Base-by-base conservation (phyloP, 2,888 invertebrate species). In the Cephus sareptanus region DNA sequence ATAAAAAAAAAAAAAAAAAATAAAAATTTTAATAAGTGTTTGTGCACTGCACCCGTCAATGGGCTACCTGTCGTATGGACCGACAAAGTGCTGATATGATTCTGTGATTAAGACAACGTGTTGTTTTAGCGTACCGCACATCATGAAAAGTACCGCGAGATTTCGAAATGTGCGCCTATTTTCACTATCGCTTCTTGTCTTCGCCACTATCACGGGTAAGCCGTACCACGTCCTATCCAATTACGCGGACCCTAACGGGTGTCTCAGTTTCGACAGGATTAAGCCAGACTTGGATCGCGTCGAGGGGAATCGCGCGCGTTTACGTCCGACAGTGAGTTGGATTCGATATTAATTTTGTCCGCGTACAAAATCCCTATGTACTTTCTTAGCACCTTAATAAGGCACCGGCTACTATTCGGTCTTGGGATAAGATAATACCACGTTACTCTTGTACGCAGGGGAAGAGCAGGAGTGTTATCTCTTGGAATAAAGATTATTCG, bases 191-290 rank as follows among this genome's bases (percentile, higher is more conserved):
- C 82, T 90, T 81, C 85, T 88, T 82, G 81, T 87, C 78, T 83
- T 89, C 84, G 85, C 86, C 80, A 84, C 85, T 83, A 84, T 87
- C 80, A 87, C 86, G 85, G 90, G 90, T 90, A 90, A 90, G 90
- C 79, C 74, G 74, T 30, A 71, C 71, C 56, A 23, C 56, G 56
- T 56, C 23, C 56, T 15, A 56, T 23, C 23, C 56, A 56, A 56
- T 56, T 56, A 56, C 56, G 23, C 1, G 56, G 23, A 56, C 23
- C 23, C 23, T 56, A 56, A 23, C 56, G 56, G 56, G 15, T 56
- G 56, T 56, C 15, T 56, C 56, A 23, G 9, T 56, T 56, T 56
- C 56, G 23, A 15, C 1, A 56, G 56, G 56, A 56, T 56, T 56
- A 15, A 23, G 56, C 23, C 23, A 23, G 23, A 56, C 56, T 56